phyloP scores from a whole-genome alignment of 2,888 invertebrate genomes.

The Marronus borbonicus region DNA sequence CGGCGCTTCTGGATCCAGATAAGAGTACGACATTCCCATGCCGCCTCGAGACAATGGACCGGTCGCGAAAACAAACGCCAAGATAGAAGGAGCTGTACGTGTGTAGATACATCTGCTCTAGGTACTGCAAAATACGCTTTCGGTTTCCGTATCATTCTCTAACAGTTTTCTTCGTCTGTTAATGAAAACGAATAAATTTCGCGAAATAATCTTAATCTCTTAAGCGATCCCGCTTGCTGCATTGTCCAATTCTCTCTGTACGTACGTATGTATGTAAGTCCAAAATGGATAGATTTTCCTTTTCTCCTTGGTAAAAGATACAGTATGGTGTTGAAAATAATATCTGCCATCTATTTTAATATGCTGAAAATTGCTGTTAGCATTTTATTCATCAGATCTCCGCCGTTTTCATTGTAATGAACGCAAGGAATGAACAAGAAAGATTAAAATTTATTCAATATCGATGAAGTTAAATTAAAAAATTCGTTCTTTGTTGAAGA shows the following conservation, averaged over 20 bases:
- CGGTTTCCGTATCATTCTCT: not conserved
- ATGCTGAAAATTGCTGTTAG: not conserved
- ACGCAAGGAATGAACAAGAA: no score
- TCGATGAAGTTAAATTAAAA: no score
- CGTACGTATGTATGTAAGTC: not conserved
- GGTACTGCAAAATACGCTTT: not conserved
- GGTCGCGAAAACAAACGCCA: conserved; percentile 8
- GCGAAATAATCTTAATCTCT: conserved; percentile 36
- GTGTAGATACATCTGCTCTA: not conserved
- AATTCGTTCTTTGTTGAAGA: no score
- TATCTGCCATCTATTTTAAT: not conserved
- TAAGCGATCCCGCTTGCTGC: conserved; percentile 20
- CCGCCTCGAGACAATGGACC: conserved; percentile 31
- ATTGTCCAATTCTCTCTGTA: conserved; percentile 16
- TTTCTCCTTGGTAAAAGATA: not conserved
- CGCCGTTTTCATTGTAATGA: no score
- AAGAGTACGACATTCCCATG: conserved; percentile 26
- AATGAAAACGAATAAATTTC: conserved; percentile 44
- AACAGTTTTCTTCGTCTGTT: conserved; percentile 18
- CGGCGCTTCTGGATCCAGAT: conserved; percentile 4
- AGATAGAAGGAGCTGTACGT: conserved; percentile 16
- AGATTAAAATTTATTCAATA: no score
- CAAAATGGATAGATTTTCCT: not conserved
- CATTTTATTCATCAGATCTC: not conserved
- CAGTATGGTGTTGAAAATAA: not conserved